Evolutionary conservation across 2,888 invertebrate species (phyloP), one percentile per base, ranked within the genome.

Genomic region (Rotaria sp.): DNA sequence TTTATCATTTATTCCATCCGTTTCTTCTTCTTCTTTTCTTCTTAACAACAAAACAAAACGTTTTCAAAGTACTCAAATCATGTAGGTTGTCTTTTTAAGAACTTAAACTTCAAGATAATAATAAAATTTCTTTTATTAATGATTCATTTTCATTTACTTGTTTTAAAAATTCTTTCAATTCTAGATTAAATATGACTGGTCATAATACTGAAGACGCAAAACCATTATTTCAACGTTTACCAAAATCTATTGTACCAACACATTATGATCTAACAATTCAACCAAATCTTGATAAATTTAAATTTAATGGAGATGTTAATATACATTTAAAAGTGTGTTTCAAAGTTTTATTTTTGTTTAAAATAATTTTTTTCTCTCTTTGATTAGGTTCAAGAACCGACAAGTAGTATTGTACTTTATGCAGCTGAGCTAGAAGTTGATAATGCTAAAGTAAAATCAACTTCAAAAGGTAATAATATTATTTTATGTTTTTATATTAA

Each of bases 241-340:
- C 86, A 41, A 30, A 74, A 75, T 85, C 41, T 18, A 57, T 86
- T 35, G n/a, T 67, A 75, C 86, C 86, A 38, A 75, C 85, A 50
- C 85, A 86, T 48, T 86, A 86, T 50, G 85, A 55, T 52, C 15
- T 86, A 10, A 85, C 85, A 21, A 55, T 86, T 57, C 85, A 84
- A 75, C 86, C 86, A 35, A 30, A 85, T 50, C 74, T 86, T 41
- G 48, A 50, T 30, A 84, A 74, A 35, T 86, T 86, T 84, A 86
- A 74, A 74, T 86, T 86, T 38, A 59, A 38, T 80, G 86, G 86
- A n/a, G 55, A 74, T 35, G 86, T 86, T 57, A 74, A 45, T n/a
- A 52, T 86, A 30, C 85, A 86, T 55, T 57, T 86, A 13, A 80
- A 86, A 85, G 86, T 86, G 45, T 48, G 38, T 50, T n/a, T 50